Percentiles rank a stretch among this genome's conserved stretches.
Conservation (phyloP, 1,140 invertebrate species). For the fruit fly (Drosophila melanogaster) region DNA sequence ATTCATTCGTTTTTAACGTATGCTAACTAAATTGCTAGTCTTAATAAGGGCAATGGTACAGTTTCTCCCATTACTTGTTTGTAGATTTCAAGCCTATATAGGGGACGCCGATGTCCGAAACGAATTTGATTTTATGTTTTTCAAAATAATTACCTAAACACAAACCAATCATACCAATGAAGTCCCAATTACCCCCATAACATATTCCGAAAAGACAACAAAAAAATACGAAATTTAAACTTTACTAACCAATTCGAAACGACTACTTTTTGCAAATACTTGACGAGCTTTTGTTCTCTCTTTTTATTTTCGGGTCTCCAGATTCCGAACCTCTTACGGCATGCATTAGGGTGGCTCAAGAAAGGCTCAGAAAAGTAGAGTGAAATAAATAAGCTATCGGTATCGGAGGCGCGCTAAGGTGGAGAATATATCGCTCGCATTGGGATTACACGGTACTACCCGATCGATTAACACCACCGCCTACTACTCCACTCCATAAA, state of each 20-base stretch:
- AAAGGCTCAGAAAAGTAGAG: conserved; percentile 3
- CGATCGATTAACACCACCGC: conserved; percentile 31
- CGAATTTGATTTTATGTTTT: conserved; percentile 59
- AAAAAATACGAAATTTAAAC: conserved; percentile 5
- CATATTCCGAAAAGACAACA: conserved; percentile 5
- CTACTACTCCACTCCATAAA: conserved; percentile 8
- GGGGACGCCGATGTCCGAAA: conserved; percentile 8
- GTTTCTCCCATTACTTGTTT: background rate
- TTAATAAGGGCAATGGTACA: background rate
- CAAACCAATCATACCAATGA: conserved; percentile 3
- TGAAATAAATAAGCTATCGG: conserved; percentile 14
- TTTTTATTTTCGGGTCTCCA: conserved; percentile 34
- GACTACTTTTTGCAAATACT: conserved; percentile 25
- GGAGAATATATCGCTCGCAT: conserved; percentile 23
- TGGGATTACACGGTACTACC: conserved; percentile 15
- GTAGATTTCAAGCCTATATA: background rate
- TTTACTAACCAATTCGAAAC: conserved; percentile 28
- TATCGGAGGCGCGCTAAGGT: conserved; percentile 30
- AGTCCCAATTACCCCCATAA: background rate
- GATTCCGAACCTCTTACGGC: conserved; percentile 36
- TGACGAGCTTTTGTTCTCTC: conserved; percentile 38
- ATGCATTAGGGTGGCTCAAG: conserved; percentile 31
- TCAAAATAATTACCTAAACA: conserved; percentile 49
- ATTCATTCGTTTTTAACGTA: background rate
- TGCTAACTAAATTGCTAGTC: no score